These are phyloP conservation scores for Steromphala cineraria DNA, from an alignment of 2,888 invertebrate genomes.

Conservation along the genomic window DNA sequence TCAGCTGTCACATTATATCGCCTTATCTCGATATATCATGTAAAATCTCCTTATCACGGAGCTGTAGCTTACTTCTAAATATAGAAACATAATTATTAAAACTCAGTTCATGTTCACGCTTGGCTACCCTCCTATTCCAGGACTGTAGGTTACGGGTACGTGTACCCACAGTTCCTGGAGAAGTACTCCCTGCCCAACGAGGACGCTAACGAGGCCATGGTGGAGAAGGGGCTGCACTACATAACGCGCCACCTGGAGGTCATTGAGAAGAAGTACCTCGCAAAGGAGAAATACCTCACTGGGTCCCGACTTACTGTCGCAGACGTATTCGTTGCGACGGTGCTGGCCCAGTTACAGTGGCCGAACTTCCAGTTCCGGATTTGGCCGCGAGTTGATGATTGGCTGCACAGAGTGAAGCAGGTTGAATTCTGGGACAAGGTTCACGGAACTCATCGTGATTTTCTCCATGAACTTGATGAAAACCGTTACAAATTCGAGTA, in stretches of 20 bases:
- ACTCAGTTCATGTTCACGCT: too few relatives aligned
- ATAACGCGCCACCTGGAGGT: conserved; percentile 59
- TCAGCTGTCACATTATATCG: too few relatives aligned
- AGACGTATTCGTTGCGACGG: conserved; percentile 60
- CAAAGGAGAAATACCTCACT: conserved; percentile 52
- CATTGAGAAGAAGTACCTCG: conserved; percentile 62
- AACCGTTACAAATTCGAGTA: conserved; percentile 35
- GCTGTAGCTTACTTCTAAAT: too few relatives aligned
- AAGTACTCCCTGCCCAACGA: conserved; percentile 58
- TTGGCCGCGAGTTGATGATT: conserved; percentile 64
- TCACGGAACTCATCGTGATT: conserved; percentile 57
- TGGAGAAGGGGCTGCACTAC: conserved; percentile 59
- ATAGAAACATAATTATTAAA: too few relatives aligned
- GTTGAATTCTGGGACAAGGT: conserved; percentile 66
- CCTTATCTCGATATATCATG: too few relatives aligned
- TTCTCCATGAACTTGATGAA: conserved; percentile 56
- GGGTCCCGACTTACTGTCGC: conserved; percentile 62
- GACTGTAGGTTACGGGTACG: conserved; percentile 58
- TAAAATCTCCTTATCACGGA: too few relatives aligned
- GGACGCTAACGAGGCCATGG: conserved; percentile 58
- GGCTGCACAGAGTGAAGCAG: conserved; percentile 57
- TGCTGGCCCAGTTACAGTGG: conserved; percentile 64
- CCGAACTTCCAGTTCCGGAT: conserved; percentile 61
- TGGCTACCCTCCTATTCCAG: conserved; percentile 44
- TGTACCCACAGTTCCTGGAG: conserved; percentile 67